These are phyloP conservation scores for Xylota segnis DNA, from an alignment of 2,888 invertebrate genomes.

Conservation along the genomic window DNA sequence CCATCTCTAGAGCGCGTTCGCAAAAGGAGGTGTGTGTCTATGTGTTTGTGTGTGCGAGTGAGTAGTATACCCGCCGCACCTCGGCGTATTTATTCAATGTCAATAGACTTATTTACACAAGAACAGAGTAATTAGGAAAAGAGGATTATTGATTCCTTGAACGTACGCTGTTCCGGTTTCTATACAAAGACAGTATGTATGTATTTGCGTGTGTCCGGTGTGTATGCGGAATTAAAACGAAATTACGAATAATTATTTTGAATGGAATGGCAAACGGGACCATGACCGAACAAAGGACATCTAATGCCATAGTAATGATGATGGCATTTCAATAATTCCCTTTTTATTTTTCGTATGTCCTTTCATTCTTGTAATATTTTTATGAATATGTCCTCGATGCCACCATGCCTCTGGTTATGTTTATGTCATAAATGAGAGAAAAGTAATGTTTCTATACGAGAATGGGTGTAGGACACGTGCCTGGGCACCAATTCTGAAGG, in stretches of 20 bases:
- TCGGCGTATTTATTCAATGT: constrained; percentile 70
- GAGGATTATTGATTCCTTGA: constrained; percentile 76
- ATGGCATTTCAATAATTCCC: constrained; percentile 58
- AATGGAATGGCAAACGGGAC: neutral
- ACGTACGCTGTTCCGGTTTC: constrained; percentile 30
- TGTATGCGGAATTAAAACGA: constrained; percentile 33
- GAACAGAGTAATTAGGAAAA: constrained; percentile 76
- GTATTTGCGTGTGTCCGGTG: neutral
- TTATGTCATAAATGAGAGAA: constrained; percentile 18
- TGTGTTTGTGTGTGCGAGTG: no score
- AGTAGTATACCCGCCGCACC: constrained; percentile 19
- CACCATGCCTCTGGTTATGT: constrained; percentile 14
- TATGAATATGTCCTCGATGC: constrained; percentile 14
- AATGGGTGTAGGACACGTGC: constrained; percentile 25
- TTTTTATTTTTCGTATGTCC: neutral
- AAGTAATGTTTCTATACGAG: constrained; percentile 40
- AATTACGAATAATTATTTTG: constrained; percentile 42
- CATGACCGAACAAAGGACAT: constrained; percentile 26
- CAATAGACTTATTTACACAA: constrained; percentile 77
- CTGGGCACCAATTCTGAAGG: neutral
- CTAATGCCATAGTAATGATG: constrained; percentile 54
- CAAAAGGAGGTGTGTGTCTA: constrained; percentile 15
- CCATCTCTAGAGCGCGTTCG: constrained; percentile 18
- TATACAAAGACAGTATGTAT: neutral
- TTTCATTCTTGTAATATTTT: constrained; percentile 17